Percentiles rank a stretch among this genome's conserved stretches.
phyloP scores from a whole-genome alignment of 2,888 invertebrate species.

The Ephialtes manifestator region DNA sequence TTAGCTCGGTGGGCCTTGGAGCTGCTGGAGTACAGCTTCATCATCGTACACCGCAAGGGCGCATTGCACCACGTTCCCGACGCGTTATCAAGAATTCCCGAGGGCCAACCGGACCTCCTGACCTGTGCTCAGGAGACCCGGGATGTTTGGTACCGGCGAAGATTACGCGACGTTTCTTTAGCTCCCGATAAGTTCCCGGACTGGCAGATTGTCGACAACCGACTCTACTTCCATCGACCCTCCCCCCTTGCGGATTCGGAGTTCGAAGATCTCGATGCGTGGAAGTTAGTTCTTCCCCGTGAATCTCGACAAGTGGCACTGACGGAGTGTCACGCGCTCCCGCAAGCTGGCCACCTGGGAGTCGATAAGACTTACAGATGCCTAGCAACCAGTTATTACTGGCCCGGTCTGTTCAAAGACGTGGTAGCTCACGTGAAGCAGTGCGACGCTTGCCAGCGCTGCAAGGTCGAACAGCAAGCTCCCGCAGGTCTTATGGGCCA shows the following conservation, averaged over 20 bases:
- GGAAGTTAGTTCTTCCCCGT: slow-evolving; percentile 42
- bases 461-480: too few species aligned
- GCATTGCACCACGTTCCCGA: slow-evolving; percentile 34
- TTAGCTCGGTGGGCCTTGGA: too few species aligned
- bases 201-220: too few species aligned
- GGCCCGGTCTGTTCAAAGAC: slow-evolving; percentile 60
- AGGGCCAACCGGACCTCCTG: not conserved
- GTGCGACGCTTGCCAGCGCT: too few species aligned
- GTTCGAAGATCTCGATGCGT: slow-evolving; percentile 24
- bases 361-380: too few species aligned
- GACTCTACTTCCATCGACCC: not conserved
- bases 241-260: not conserved
- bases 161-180: not conserved
- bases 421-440: slow-evolving; percentile 66
- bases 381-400: too few species aligned
- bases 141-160: slow-evolving; percentile 5
- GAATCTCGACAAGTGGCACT: not conserved
- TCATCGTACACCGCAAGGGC: slow-evolving; percentile 16
- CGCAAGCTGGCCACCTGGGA: too few species aligned
- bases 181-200: slow-evolving; percentile 13
- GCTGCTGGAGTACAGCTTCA: not conserved
- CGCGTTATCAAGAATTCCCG: slow-evolving; percentile 9
- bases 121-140: not conserved
- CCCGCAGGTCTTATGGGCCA: too few species aligned
- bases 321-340: not conserved